Conservation (phyloP, 1,140 invertebrate genomes). For the Conus betulinus region DNA sequence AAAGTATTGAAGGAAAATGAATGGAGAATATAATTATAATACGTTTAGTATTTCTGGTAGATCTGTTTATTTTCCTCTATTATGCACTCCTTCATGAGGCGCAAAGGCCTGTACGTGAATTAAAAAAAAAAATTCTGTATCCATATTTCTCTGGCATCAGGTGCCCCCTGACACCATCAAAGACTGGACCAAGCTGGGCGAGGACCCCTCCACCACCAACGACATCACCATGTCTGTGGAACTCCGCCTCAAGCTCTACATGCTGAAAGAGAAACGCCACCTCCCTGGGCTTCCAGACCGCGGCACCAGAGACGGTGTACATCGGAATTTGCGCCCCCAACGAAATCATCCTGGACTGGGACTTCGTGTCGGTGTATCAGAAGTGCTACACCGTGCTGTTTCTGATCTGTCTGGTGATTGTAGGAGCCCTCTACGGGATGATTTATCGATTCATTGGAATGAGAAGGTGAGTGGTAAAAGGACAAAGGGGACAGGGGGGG, state of each 20-base stretch:
- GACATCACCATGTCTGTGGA: slow-evolving; percentile 9
- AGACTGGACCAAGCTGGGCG: slow-evolving; percentile 27
- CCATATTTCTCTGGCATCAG: not conserved
- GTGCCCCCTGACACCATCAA: not conserved
- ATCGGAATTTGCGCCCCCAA: slow-evolving; percentile 43
- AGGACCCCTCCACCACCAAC: slow-evolving; percentile 32
- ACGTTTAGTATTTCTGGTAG: no score
- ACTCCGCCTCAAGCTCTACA: slow-evolving; percentile 1
- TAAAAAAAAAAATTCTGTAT: no score
- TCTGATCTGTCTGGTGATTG: slow-evolving; percentile 58
- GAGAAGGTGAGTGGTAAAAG: slow-evolving; percentile 17
- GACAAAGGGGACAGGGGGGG: no score
- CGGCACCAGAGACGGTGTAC: slow-evolving; percentile 20
- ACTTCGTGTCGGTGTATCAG: slow-evolving; percentile 48
- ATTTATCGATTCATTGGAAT: slow-evolving; percentile 54
- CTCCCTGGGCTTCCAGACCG: not conserved
- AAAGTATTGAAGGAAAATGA: no score
- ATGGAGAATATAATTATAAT: no score
- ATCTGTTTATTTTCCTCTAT: no score
- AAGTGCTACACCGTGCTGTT: slow-evolving; percentile 60
- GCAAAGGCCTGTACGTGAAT: no score
- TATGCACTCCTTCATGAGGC: no score
- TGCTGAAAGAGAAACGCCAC: not conserved
- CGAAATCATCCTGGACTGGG: slow-evolving; percentile 39
- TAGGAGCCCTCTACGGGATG: slow-evolving; percentile 58